Evolutionary conservation across 2,797 vertebrate species (phyloP).

Genomic region (Neosilurus hyrtlii): DNA sequence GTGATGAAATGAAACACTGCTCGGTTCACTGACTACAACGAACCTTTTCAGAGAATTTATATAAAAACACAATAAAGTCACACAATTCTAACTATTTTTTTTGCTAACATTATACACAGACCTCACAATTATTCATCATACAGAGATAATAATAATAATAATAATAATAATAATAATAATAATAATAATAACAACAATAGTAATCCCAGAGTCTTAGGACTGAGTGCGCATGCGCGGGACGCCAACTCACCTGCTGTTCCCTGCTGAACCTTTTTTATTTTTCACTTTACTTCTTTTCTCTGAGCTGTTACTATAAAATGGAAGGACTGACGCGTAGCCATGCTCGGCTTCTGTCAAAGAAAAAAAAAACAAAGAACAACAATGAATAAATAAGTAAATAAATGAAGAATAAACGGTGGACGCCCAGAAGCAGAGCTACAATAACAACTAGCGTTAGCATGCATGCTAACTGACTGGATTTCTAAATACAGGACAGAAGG

Average conservation of each 20-base stretch:
- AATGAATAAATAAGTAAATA: not conserved
- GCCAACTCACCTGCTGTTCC: conserved; percentile 74
- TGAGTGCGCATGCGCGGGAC: not conserved
- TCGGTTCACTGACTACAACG: not conserved
- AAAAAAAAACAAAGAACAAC: conserved; percentile 23
- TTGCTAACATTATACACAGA: not conserved
- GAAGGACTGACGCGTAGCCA: conserved; percentile 85
- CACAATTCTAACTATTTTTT: not conserved
- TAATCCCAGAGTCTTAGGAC: too few relatives aligned
- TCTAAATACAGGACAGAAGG: not conserved
- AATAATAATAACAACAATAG: too few relatives aligned
- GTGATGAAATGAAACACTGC: not conserved
- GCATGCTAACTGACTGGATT: not conserved
- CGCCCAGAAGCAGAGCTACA: not conserved
- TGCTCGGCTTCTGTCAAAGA: conserved; percentile 83
- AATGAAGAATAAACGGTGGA: not conserved
- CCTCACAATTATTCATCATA: too few relatives aligned
- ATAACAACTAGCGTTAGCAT: not conserved
- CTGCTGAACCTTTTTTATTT: conserved; percentile 70
- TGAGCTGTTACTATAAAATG: conserved; percentile 66
- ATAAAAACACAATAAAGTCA: too few relatives aligned
- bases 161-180: too few relatives aligned
- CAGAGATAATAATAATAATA: too few relatives aligned
- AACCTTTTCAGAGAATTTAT: not conserved
- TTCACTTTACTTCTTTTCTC: conserved; percentile 76